Evolutionary conservation across 1,140 invertebrate genomes (phyloP), one percentile per base, ranked within the genome.

Genomic region (Apis dorsata): DNA sequence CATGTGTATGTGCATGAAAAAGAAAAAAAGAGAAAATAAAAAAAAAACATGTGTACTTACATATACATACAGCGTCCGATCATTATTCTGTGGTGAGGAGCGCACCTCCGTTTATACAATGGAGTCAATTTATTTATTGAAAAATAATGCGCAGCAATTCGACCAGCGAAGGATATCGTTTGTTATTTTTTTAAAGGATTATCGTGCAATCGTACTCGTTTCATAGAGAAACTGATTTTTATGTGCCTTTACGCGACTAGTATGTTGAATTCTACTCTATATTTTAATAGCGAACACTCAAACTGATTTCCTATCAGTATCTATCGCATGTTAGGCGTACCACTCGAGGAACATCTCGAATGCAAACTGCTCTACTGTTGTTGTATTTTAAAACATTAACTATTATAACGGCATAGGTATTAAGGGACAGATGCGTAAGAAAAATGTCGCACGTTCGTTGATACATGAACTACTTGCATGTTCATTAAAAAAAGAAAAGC

Each of bases 161-260:
- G 87, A 70, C 71, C 15, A 77, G 75, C 79, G 55, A 63, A 57
- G 57, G 68, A 51, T 80, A 85, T 71, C 77, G 71, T 88, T 88
- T 84, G 59, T 88, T 81, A 81, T 71, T 79, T 79, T 79, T 66
- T 73, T 21, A 63, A 73, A 79, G 59, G 74, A 73, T 86, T 85
- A 80, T 88, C 69, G 88, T 86, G 87, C 88, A 88, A 89, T 89
- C 74, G 51, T 74, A 49, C 79, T 88, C 88, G 84, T 86, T 89
- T 89, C 79, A 83, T 80, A 78, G 81, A 69, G 81, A 82, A 88
- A 89, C 88, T 83, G 65, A 86, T 86, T 89, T 88, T 89, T 89
- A 89, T 72, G 88, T 89, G 88, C 88, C 88, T 89, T 89, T 88
- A 85, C 83, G 82, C 81, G 82, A 76, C 82, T 86, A 89, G 75